Base-by-base conservation (phyloP, 2,113 vertebrate genomes). In the Narcine bancroftii region DNA sequence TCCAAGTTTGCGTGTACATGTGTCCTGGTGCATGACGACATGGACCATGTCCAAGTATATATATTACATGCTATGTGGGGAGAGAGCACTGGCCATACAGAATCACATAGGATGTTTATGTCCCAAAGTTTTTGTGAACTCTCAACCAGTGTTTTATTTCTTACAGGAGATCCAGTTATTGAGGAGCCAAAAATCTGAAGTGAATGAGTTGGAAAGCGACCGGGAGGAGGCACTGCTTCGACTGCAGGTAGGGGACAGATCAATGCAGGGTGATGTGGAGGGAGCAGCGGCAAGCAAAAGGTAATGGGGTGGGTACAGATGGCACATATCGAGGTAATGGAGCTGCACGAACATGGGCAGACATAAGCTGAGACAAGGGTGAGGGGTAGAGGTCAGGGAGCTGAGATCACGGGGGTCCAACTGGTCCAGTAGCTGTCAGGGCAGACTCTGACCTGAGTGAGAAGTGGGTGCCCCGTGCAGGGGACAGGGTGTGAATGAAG, bases 111-210 rank as follows among this genome's bases (percentile, higher is more conserved):
- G 50, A n/a, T 60, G 19, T 26, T 69, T 26, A 24, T 69, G 66
- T 2, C 19, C 66, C 66, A 5, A 21, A 69, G 26, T 21, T 81
- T 36, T 39, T 2, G 11, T 17, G 19, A 42, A 24, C 13, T 47
- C 36, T 17, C 36, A 81, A 13, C 45, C 21, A 81, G 45, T 39
- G 45, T 66, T 53, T 92, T 85, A 1, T 56, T 63, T 33, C 47
- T 92, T 94, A 17, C 92, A 99, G 98, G 98, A 99, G 95, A 98
- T 99, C 79, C 97, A 97, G 94, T 94, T 97, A 89, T 94, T 99
- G 73, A 98, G 97, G 93, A 97, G 93, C 93, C 98, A 99, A 93
- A 98, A 95, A 39, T 94, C 94, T 0, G 93, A 96, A 0, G 95
- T 96, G 21, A 96, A 96, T 24, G 97, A 98, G 79, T 95, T 96